These are phyloP conservation scores for Aphrocallistes beatrix DNA, from an alignment of 37 sponge, comb jelly and placozoan species.

Conservation along the genomic window DNA sequence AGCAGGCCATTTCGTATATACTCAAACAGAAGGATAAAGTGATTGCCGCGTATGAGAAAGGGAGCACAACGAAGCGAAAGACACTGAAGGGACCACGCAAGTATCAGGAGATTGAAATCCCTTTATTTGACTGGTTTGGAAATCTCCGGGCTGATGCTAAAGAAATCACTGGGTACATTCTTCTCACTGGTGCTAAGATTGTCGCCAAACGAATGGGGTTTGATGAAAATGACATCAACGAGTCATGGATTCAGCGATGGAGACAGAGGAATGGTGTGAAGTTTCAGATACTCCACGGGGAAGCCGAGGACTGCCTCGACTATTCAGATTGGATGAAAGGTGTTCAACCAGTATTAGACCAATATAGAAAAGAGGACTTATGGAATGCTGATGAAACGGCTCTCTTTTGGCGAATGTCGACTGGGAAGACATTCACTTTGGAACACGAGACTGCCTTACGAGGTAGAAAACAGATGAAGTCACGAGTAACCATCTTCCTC, in stretches of 20 bases:
- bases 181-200: not conserved
- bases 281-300: not conserved
- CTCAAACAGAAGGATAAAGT: not conserved
- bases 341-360: not conserved
- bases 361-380: not conserved
- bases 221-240: not conserved
- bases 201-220: not conserved
- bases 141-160: not conserved
- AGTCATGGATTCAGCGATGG: not conserved
- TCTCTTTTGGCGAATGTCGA: not conserved
- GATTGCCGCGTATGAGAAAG: not conserved
- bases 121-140: not conserved
- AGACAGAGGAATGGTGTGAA: not conserved
- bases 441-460: not conserved
- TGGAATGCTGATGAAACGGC: not conserved
- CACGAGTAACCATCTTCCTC: not conserved
- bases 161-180: not conserved
- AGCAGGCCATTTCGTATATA: not conserved
- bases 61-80: not conserved
- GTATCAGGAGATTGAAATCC: not conserved
- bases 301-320: not conserved
- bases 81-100: not conserved
- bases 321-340: not conserved
- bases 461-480: not conserved
- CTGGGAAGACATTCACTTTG: not conserved